Evolutionary conservation across 2,888 invertebrate species (phyloP), one percentile per base, ranked within the genome.

Genomic region (Carabus problematicus): DNA sequence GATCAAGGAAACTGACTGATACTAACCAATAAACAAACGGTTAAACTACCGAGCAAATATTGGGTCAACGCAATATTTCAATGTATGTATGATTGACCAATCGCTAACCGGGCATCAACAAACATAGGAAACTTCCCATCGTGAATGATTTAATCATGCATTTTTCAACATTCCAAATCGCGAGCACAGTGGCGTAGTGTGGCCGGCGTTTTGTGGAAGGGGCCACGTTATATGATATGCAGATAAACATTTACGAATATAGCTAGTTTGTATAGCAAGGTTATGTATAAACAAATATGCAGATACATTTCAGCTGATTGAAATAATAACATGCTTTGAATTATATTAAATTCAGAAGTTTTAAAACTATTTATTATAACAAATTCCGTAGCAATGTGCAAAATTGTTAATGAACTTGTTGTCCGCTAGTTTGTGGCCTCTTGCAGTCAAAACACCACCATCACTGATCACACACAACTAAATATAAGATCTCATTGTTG

Each of bases 81-180:
- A 16, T 16, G 8, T 11, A n/a, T 41, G 42, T 59, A 14, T 41
- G 59, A 41, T 59, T 59, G 39, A 42, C 29, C 42, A 59, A 59
- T 42, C 14, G 40, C n/a, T 1, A 29, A 19, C 29, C 58, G 55
- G 59, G 56, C 52, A 67, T 67, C 49, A 43, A 67, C 54, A 60
- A 54, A 67, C 67, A 67, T 59, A 60, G 67, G 67, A 67, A 67
- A 67, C 67, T 67, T 67, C 67, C 67, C 52, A 60, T 29, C 58
- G n/a, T 56, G 29, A 6, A 29, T 2, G 29, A 29, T 29, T 29
- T 29, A 6, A 29, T 29, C 29, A 56, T 45, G 47, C 47, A 47
- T 64, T 64, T 64, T 64, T 64, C 42, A 52, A 64, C 14, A 64
- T 54, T 18, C 9, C n/a, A 60, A 60, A 60, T 16, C 14, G 52